These are phyloP conservation scores for Aproaerema taeniolella DNA, from an alignment of 2,888 invertebrate genomes.

Conservation along the genomic window DNA sequence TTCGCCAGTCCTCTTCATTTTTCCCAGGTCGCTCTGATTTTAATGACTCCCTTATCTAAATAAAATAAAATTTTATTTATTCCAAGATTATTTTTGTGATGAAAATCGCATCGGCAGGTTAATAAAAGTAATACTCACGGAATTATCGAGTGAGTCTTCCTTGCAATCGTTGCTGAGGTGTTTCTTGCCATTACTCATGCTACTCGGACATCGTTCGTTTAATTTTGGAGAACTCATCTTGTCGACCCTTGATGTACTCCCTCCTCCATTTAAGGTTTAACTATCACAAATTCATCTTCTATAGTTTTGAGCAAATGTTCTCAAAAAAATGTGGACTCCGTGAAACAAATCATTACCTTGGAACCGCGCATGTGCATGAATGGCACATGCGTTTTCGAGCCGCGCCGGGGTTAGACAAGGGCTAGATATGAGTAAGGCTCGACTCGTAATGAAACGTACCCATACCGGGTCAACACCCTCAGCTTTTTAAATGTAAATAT, in stretches of 20 bases:
- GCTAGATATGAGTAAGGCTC: too few relatives aligned
- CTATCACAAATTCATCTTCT: conserved; percentile 1
- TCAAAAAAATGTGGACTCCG: not conserved
- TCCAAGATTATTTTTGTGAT: not conserved
- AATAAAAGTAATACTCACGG: conserved; percentile 41
- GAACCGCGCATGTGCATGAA: conserved; percentile 35
- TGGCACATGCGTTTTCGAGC: conserved; percentile 34
- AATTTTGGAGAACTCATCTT: conserved; percentile 67
- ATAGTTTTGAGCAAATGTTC: not conserved
- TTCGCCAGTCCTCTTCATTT: conserved; percentile 87
- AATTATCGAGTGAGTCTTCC: conserved; percentile 65
- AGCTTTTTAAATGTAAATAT: too few relatives aligned
- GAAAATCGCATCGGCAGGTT: not conserved
- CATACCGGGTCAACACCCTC: too few relatives aligned
- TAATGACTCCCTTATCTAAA: conserved; percentile 52
- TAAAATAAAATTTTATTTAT: conserved; percentile 2
- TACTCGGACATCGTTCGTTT: conserved; percentile 58
- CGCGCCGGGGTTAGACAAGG: too few relatives aligned
- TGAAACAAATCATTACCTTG: conserved; percentile 40
- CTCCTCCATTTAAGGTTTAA: not conserved
- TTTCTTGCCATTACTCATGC: conserved; percentile 58
- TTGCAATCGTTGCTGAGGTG: conserved; percentile 52
- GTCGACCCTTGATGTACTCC: not conserved
- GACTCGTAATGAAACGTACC: too few relatives aligned
- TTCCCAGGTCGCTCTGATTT: conserved; percentile 57